A percentile compares a stretch with the other conserved stretches of the same genome.
phyloP scores from a whole-genome alignment of 2,888 invertebrate species.

The Drosophila acutilabella region DNA sequence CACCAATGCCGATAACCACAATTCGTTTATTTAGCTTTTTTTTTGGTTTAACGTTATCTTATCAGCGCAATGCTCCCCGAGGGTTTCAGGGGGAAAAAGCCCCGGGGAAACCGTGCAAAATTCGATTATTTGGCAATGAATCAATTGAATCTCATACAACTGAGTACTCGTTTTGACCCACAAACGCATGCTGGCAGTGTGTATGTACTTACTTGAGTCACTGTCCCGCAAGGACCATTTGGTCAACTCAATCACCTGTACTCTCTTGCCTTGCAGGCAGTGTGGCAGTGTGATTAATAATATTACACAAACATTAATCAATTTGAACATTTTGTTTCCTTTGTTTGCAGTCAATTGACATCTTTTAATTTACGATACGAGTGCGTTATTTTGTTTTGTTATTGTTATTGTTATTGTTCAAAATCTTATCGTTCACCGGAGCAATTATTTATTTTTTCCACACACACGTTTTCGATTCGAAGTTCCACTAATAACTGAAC shows the following conservation, averaged over 20 bases:
- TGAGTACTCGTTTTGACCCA: slow-evolving; percentile 4
- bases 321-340: slow-evolving; percentile 37
- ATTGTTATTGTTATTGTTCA: slow-evolving; percentile 23
- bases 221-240: slow-evolving; percentile 77
- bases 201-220: slow-evolving; percentile 70
- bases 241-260: slow-evolving; percentile 69
- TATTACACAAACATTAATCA: slow-evolving; percentile 14
- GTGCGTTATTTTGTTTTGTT: slow-evolving; percentile 13
- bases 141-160: slow-evolving; percentile 35
- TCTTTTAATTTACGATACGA: slow-evolving; percentile 8
- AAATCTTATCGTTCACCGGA: slow-evolving; percentile 46
- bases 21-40: slow-evolving; percentile 6
- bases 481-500: slow-evolving; percentile 57
- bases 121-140: slow-evolving; percentile 42
- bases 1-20: slow-evolving; percentile 32
- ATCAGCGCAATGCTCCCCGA: slow-evolving; percentile 36
- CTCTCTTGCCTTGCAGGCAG: slow-evolving; percentile 46
- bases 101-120: slow-evolving; percentile 34
- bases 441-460: slow-evolving; percentile 3
- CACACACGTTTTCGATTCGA: slow-evolving; percentile 39
- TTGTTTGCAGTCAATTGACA: slow-evolving; percentile 25
- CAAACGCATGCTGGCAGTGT: background rate
- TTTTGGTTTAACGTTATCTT: slow-evolving; percentile 49
- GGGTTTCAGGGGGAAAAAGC: slow-evolving; percentile 22
- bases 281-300: slow-evolving; percentile 12